Conservation (phyloP, 1,140 invertebrate genomes). For the Drosophila grimshawi region DNA sequence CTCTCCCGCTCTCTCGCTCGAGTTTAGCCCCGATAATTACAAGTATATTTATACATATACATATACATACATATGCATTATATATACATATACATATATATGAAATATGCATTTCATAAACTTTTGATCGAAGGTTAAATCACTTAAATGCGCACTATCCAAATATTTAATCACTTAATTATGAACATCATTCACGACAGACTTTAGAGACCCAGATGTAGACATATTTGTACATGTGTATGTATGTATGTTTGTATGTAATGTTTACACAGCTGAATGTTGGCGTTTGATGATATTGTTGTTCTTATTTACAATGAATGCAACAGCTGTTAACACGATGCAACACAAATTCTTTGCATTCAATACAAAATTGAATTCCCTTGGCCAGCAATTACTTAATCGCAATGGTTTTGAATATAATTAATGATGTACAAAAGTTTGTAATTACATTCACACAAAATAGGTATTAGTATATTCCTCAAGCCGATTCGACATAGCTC, state of each 20-base stretch:
- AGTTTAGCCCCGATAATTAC: constrained; percentile 13
- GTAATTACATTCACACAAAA: too few relatives aligned
- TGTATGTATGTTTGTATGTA: neutral
- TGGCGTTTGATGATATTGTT: neutral
- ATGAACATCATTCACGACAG: constrained; percentile 7
- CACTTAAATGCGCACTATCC: constrained; percentile 6
- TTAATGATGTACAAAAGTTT: too few relatives aligned
- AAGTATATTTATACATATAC: neutral
- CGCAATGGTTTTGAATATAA: too few relatives aligned
- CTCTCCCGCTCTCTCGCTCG: neutral
- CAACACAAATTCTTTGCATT: neutral
- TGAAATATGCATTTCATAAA: constrained; percentile 3
- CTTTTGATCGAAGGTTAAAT: constrained; percentile 23
- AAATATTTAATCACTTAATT: constrained; percentile 38
- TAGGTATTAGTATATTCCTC: too few relatives aligned
- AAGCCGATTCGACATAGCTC: too few relatives aligned
- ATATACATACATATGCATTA: too few relatives aligned
- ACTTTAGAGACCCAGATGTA: neutral
- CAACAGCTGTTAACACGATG: neutral
- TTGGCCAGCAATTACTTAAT: too few relatives aligned
- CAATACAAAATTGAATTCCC: too few relatives aligned
- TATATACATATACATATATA: neutral
- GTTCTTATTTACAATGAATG: neutral
- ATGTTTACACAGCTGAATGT: constrained; percentile 6
- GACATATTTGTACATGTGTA: neutral